Conservation (phyloP, 2,113 vertebrate species). For the Mastomys coucha region DNA sequence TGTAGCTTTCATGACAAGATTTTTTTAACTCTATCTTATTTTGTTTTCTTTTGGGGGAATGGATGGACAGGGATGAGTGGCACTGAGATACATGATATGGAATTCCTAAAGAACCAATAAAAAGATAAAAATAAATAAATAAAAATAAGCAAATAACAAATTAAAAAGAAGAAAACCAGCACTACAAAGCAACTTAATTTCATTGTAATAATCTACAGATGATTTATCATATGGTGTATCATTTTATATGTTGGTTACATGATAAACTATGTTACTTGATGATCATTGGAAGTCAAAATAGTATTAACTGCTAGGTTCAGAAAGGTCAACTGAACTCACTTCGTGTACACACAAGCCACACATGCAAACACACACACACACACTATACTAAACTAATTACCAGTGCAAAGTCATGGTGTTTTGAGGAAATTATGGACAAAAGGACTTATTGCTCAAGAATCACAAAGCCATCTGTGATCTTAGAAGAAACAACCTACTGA, state of each 20-base stretch:
- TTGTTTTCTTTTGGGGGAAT: not conserved
- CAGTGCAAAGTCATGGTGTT: not conserved
- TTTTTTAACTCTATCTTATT: not conserved
- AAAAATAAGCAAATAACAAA: not conserved
- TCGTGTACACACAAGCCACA: not conserved
- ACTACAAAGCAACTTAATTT: not conserved
- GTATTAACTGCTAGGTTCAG: not conserved
- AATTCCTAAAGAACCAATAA: not conserved
- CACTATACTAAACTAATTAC: not conserved
- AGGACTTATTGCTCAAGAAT: not conserved
- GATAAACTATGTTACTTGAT: not conserved
- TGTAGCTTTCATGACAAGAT: not conserved
- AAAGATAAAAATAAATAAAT: not conserved
- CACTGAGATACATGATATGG: too few relatives aligned
- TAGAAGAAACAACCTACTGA: not conserved
- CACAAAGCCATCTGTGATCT: not conserved
- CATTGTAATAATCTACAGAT: constrained; percentile 3
- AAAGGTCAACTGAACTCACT: not conserved
- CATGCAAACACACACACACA: not conserved
- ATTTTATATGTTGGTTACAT: not conserved
- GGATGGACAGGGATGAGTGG: not conserved
- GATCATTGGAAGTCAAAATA: not conserved
- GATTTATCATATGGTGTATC: not conserved
- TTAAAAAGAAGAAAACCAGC: not conserved
- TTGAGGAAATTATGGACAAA: not conserved